phyloP scores from a whole-genome alignment of 2,797 vertebrate species.

The Notamacropus eugenii region DNA sequence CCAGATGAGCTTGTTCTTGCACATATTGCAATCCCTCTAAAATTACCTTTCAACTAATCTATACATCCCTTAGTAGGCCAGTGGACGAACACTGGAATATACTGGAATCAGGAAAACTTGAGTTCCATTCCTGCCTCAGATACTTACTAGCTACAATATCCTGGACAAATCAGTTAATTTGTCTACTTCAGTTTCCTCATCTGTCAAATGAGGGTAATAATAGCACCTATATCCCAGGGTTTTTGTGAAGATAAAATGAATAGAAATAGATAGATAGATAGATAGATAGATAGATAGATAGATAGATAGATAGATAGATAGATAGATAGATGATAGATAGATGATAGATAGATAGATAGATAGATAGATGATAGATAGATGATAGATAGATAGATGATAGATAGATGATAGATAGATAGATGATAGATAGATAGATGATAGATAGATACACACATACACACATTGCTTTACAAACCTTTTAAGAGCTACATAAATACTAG shows the following conservation, averaged over 20 bases:
- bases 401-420: too few species aligned
- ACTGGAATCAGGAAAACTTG: neutral
- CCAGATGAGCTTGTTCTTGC: slow-evolving; percentile 76
- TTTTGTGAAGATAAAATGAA: neutral
- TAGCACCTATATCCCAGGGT: neutral
- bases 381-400: too few species aligned
- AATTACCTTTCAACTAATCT: neutral
- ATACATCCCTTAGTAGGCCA: neutral
- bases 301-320: too few species aligned
- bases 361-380: neutral
- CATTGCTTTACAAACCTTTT: neutral
- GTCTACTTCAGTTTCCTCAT: neutral
- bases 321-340: too few species aligned
- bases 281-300: too few species aligned
- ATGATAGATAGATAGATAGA: neutral
- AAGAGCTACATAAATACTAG: neutral
- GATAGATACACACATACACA: neutral
- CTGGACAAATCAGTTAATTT: neutral
- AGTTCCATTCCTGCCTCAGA: neutral
- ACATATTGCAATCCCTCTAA: neutral
- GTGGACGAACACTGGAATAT: neutral
- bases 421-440: too few species aligned
- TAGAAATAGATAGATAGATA: too few species aligned
- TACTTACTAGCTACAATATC: neutral
- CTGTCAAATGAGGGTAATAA: neutral